Conservation (phyloP, 2,888 invertebrate species). For the Mesochorus sp. region DNA sequence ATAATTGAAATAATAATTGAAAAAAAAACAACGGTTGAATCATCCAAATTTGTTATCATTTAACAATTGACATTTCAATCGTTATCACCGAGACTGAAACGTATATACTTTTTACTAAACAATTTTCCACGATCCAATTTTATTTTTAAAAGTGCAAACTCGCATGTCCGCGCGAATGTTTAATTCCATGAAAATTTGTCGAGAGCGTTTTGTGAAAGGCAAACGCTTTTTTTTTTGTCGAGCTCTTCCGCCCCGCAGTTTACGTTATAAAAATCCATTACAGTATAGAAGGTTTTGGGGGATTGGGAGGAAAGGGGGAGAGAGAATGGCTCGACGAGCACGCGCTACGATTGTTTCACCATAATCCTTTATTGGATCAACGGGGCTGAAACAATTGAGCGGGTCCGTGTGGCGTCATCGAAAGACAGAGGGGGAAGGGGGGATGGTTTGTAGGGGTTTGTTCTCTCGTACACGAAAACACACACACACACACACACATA, state of each 20-base stretch:
- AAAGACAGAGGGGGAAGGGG: conserved; percentile 26
- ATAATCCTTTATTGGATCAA: conserved; percentile 82
- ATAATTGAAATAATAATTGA: no score
- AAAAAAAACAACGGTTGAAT: no score
- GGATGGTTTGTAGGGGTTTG: conserved; percentile 5
- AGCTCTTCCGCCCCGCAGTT: conserved; percentile 28
- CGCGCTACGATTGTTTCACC: conserved; percentile 80
- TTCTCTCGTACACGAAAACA: no score
- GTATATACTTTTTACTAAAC: no score
- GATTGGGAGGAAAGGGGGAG: conserved; percentile 1
- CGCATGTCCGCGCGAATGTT: background rate
- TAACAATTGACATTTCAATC: no score
- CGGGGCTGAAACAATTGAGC: conserved; percentile 81
- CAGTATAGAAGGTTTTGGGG: conserved; percentile 1
- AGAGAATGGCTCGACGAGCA: conserved; percentile 64
- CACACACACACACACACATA: background rate
- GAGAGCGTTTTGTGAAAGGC: background rate
- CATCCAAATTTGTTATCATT: no score
- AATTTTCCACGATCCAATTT: no score
- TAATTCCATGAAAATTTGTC: background rate
- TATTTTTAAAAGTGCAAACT: background rate
- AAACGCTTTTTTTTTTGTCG: no score
- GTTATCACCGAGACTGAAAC: no score
- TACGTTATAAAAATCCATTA: conserved; percentile 66
- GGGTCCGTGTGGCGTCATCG: conserved; percentile 65